Evolutionary conservation across 2,797 vertebrate genomes (phyloP), one percentile per base, ranked within the genome.

Genomic region (Esox lucius): DNA sequence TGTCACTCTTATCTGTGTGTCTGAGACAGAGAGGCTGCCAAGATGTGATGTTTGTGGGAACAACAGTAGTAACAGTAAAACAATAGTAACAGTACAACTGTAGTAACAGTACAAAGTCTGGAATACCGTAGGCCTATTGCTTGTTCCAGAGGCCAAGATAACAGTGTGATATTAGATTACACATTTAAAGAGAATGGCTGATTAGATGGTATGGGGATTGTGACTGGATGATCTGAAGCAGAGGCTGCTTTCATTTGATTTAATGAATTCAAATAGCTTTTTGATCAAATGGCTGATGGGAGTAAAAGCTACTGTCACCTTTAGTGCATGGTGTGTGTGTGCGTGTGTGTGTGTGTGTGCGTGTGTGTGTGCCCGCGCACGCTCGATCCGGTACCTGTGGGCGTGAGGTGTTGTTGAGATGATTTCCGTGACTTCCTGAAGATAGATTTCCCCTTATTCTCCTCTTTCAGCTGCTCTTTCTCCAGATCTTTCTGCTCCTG

Each of bases 401-500:
- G 90, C 0, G 86, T 85, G 72, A 92, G 90, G 64, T 92, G 89
- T 13, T 94, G 91, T 79, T 92, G 93, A 15, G 96, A 94, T 61
- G 94, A 26, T 9, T 95, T 95, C 75, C 88, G 91, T 71, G 93
- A 91, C 91, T 94, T 96, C 80, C 85, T 95, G 83, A 98, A 96
- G 64, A 98, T 82, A 72, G 93, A 91, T 76, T 89, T 91, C 35
- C 76, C 22, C 76, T 90, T 94, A 2, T 65, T 65, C 62, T 65
- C 24, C 15, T 61, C 56, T 4, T 62, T 24, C 31, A 91, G 89
- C 78, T 95, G 91, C 3, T 93, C 96, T 3, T 92, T 93, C 79
- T 98, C 97, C 75, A 96, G 81, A 0, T 87, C 93, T 83, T 94
- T 70, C 70, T 96, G 96, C 79, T 97, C 97, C 87, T 91, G 91